Conservation (phyloP, 2,113 vertebrate species). For the Oryzias curvinotus region DNA sequence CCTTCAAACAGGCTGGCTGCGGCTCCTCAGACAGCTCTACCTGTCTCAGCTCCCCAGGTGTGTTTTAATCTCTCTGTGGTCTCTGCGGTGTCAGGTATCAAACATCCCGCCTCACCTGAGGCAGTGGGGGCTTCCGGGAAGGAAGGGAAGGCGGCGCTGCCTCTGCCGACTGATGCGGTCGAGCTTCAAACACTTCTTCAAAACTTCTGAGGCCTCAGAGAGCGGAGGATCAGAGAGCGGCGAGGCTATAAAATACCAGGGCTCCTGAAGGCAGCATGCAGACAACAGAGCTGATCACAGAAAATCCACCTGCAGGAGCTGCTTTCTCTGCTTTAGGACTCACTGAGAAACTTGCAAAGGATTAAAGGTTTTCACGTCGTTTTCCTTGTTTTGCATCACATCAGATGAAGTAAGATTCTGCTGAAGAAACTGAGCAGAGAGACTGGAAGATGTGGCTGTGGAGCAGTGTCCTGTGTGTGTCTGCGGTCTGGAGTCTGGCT, state of each 20-base stretch:
- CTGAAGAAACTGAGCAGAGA: not conserved
- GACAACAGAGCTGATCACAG: not conserved
- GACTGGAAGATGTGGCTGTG: conserved; percentile 36
- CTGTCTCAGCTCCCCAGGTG: conserved; percentile 56
- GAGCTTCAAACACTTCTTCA: conserved; percentile 51
- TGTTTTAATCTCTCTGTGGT: conserved; percentile 56
- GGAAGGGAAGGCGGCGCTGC: conserved; percentile 50
- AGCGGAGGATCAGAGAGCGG: conserved; percentile 41
- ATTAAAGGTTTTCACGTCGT: not conserved
- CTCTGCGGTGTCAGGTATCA: conserved; percentile 59
- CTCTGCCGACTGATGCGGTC: conserved; percentile 60
- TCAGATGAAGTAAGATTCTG: not conserved
- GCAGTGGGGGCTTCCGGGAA: conserved; percentile 57
- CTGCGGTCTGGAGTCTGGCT: conserved; percentile 48
- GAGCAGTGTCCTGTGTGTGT: conserved; percentile 44
- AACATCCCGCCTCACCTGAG: conserved; percentile 49
- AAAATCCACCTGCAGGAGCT: not conserved
- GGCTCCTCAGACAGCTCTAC: conserved; percentile 22
- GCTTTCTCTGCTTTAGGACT: not conserved
- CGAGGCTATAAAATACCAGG: conserved; percentile 33
- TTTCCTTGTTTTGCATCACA: too few species aligned
- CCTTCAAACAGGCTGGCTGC: conserved; percentile 9
- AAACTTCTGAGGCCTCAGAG: conserved; percentile 44
- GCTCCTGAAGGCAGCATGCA: conserved; percentile 42
- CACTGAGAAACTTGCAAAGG: not conserved